A percentile compares a stretch with the other conserved stretches of the same genome.
phyloP scores from a whole-genome alignment of 2,113 vertebrate species.

The Anhinga rufa region DNA sequence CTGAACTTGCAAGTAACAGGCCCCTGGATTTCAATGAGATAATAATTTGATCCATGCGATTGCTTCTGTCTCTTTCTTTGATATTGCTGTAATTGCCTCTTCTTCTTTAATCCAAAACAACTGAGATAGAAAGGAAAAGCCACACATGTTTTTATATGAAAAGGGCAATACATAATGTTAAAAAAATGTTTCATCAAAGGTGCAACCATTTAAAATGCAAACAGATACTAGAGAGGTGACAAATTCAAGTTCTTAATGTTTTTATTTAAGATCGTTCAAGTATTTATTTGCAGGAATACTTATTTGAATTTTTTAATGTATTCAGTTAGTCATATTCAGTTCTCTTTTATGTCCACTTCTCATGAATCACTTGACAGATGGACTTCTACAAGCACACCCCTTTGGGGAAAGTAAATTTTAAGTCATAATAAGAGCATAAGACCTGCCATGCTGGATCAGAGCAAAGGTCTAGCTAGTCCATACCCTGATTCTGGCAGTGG shows the following conservation, averaged over 20 bases:
- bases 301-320: conserved; percentile 34
- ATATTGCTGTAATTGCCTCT: conserved; percentile 41
- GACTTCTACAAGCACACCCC: conserved; percentile 21
- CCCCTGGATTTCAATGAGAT: conserved; percentile 35
- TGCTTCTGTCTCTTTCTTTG: conserved; percentile 49
- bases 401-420: conserved; percentile 50
- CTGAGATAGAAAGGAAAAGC: conserved; percentile 45
- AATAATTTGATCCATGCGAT: conserved; percentile 54
- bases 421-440: conserved; percentile 38
- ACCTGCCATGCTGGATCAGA: conserved; percentile 15
- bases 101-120: conserved; percentile 55
- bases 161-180: neutral
- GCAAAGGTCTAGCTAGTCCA: conserved; percentile 11
- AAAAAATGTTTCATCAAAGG: conserved; percentile 49
- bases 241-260: neutral
- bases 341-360: conserved; percentile 51
- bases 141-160: conserved; percentile 24
- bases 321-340: conserved; percentile 10
- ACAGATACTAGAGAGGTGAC: conserved; percentile 7
- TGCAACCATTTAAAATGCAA: conserved; percentile 40
- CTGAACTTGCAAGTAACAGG: conserved; percentile 12
- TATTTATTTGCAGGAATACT: conserved; percentile 4
- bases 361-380: conserved; percentile 44
- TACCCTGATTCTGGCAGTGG: neutral
- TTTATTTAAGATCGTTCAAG: conserved; percentile 18